Percentiles rank a stretch among this genome's conserved stretches.
Conservation (phyloP, 2,113 vertebrate genomes). For the Hippoglossus stenolepis region DNA sequence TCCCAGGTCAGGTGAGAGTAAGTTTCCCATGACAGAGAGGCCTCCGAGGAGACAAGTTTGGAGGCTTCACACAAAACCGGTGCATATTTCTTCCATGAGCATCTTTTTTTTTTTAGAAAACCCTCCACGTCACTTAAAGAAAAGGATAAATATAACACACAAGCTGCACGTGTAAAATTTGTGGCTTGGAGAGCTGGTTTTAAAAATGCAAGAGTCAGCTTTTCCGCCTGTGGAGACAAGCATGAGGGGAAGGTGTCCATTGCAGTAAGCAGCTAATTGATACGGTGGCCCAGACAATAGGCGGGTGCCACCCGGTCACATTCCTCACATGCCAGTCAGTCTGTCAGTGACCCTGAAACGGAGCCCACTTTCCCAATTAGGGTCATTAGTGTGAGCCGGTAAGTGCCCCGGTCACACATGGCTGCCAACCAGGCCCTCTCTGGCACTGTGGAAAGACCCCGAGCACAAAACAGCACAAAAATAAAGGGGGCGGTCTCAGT, state of each 20-base stretch:
- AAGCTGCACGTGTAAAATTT: neutral
- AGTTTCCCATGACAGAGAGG: conserved; percentile 51
- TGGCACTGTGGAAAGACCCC: conserved; percentile 63
- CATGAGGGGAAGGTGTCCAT: conserved; percentile 40
- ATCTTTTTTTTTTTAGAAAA: neutral
- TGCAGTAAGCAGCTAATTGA: conserved; percentile 62
- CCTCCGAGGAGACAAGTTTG: conserved; percentile 38
- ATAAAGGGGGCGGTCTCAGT: conserved; percentile 19
- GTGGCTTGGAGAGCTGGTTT: neutral
- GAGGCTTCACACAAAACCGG: conserved; percentile 20
- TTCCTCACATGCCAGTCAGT: conserved; percentile 78
- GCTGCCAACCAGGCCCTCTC: conserved; percentile 70
- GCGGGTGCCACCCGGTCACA: conserved; percentile 66
- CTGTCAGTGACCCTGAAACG: conserved; percentile 77
- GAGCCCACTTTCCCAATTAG: conserved; percentile 83
- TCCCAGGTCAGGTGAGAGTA: conserved; percentile 37
- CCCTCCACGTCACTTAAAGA: fast-evolving
- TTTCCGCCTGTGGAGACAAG: conserved; percentile 16
- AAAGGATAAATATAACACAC: neutral
- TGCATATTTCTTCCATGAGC: neutral
- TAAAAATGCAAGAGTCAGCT: neutral
- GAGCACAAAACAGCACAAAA: conserved; percentile 55
- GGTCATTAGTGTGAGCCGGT: conserved; percentile 75
- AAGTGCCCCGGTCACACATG: conserved; percentile 79
- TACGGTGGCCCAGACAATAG: conserved; percentile 69